A percentile compares a stretch with the other conserved stretches of the same genome.
Conservation (phyloP, 1,140 invertebrate species). For the Hypsibius dujardini region DNA sequence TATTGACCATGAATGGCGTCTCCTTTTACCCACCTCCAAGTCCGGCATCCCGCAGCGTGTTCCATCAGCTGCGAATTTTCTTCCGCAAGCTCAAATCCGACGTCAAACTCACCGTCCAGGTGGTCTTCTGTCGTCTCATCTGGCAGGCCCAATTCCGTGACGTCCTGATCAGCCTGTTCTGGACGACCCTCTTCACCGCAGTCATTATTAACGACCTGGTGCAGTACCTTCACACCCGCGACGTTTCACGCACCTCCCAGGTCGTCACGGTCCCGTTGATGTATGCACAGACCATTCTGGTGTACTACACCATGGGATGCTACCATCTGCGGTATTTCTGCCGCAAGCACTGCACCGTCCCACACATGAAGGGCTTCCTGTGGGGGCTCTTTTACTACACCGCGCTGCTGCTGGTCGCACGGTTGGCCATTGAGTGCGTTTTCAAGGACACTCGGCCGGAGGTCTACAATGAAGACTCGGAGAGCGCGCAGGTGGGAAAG, state of each 20-base stretch:
- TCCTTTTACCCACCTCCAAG: too few relatives aligned
- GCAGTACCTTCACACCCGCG: not conserved
- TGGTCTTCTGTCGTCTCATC: not conserved
- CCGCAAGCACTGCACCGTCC: not conserved
- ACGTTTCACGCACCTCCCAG: not conserved
- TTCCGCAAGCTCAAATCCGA: too few relatives aligned
- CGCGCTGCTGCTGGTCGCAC: not conserved
- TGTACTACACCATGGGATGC: conserved; percentile 13
- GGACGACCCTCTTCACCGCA: not conserved
- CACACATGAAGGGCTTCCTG: not conserved
- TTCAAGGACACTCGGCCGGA: not conserved
- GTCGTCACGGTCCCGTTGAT: not conserved
- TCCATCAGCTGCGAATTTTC: too few relatives aligned
- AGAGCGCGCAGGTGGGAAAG: not conserved
- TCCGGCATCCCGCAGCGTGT: too few relatives aligned
- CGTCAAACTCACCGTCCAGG: too few relatives aligned
- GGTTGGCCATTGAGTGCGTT: not conserved
- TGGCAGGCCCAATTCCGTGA: not conserved
- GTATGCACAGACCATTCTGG: conserved; percentile 11
- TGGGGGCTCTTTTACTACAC: not conserved
- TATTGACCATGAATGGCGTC: too few relatives aligned
- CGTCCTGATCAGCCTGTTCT: not conserved
- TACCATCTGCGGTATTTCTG: not conserved
- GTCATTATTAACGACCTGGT: not conserved
- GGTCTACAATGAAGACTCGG: not conserved